Conservation (phyloP, 2,797 vertebrate genomes). For the Melanotaenia parkinsoni region DNA sequence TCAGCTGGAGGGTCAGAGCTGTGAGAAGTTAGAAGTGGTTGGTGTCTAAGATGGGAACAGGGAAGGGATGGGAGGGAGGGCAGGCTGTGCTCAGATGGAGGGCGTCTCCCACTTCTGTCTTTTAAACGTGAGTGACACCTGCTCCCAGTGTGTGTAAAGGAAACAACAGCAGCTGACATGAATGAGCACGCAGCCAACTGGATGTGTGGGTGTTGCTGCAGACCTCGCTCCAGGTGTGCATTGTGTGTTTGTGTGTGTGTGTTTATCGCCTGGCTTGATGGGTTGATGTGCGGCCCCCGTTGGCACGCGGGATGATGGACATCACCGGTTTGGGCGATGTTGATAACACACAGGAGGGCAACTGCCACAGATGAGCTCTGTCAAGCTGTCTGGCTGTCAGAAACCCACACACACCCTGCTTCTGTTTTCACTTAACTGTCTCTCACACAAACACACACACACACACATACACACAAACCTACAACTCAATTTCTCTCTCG, state of each 20-base stretch:
- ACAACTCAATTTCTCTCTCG: conserved; percentile 34
- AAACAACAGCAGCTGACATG: conserved; percentile 12
- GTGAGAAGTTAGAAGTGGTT: background rate
- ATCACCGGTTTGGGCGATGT: conserved; percentile 67
- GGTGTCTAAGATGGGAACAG: background rate
- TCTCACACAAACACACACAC: conserved; percentile 18
- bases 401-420: conserved; percentile 29
- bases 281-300: conserved; percentile 33
- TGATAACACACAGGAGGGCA: conserved; percentile 72
- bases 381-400: conserved; percentile 58
- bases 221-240: conserved; percentile 9
- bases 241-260: conserved; percentile 11
- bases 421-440: background rate
- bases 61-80: background rate
- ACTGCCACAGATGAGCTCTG: conserved; percentile 68
- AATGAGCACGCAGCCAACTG: background rate
- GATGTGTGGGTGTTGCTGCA: conserved; percentile 5
- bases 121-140: conserved; percentile 31
- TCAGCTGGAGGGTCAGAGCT: background rate
- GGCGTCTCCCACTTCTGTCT: conserved; percentile 5
- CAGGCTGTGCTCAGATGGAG: conserved; percentile 12
- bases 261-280: conserved; percentile 23
- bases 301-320: conserved; percentile 71
- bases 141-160: conserved; percentile 11
- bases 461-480: conserved; percentile 12